Base-by-base conservation (phyloP, 1,140 invertebrate genomes). In the Drosophila punjabiensis region DNA sequence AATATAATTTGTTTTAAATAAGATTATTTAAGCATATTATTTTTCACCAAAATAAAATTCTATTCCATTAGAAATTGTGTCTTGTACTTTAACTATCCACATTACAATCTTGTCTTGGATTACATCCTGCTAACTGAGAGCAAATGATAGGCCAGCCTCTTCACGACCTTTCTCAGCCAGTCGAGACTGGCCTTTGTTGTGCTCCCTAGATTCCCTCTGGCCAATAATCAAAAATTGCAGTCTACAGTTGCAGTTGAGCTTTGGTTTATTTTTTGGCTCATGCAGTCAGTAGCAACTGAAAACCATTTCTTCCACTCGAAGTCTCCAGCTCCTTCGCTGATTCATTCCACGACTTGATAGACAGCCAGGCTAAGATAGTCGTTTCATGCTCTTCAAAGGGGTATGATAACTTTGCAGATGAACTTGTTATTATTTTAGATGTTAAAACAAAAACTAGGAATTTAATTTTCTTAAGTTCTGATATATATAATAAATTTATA, bases 271-370 rank as follows among this genome's bases (percentile, higher is more conserved):
- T 69, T 68, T 69, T 70, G 35, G 47, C 67, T 52, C 47, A 69
- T 68, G 43, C 35, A 69, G 33, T 68, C 35, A 69, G 33, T 68
- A 64, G 41, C 63, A 24, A 18, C 55, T 6, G 6, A n/a, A 43
- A 43, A 32, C 10, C 32, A 37, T 60, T 37, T 30, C 32, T 35
- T 48, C 60, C 32, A 35, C 33, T 65, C 43, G n/a, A 65, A 48
- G 16, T 68, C 62, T 66, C 24, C 62, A n/a, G 33, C 33, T 52
- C 33, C 62, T 67, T 33, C 24, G 63, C 43, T 48, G 43, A 68
- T 52, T 69, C 66, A 50, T 63, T 67, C 33, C 66, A 30, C 63
- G n/a, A 32, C 28, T 37, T 69, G 66, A 69, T 35, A 69, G 66
- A 68, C 63, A 52, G 65, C 2, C 33, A 24, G 35, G 63, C 64